A percentile compares a stretch with the other conserved stretches of the same genome.
Conservation (phyloP, 1,140 invertebrate genomes). For the Zaprionus lachaisei region DNA sequence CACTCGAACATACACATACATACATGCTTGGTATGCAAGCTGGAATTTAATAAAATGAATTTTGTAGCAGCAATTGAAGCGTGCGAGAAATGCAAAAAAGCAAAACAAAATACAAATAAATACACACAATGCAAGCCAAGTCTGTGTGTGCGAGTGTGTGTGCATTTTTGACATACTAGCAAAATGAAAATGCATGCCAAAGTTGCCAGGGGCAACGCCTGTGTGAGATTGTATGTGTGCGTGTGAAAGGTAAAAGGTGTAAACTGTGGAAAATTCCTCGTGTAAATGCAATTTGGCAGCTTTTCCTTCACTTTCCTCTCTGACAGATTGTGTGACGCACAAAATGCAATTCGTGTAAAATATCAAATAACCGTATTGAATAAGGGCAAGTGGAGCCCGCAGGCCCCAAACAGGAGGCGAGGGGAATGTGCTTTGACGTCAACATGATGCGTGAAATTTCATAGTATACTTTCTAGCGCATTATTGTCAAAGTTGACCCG, state of each 20-base stretch:
- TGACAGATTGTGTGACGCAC: constrained; percentile 42
- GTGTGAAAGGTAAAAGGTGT: constrained; percentile 38
- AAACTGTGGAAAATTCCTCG: constrained; percentile 59
- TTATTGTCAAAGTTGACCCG: constrained; percentile 20
- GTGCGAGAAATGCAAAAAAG: constrained; percentile 15
- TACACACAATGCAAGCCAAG: constrained; percentile 9
- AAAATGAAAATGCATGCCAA: constrained; percentile 27
- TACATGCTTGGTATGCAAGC: background rate
- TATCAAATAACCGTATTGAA: constrained; percentile 50
- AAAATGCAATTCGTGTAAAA: constrained; percentile 45
- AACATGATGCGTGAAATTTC: constrained; percentile 21
- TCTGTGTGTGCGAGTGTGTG: background rate
- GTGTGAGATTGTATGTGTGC: background rate
- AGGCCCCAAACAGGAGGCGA: background rate
- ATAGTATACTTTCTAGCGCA: constrained; percentile 45
- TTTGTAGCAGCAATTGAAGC: constrained; percentile 20
- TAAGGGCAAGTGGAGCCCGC: constrained; percentile 18
- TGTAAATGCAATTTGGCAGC: constrained; percentile 72
- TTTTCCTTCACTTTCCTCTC: constrained; percentile 10
- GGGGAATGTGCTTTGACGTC: constrained; percentile 30
- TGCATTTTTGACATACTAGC: constrained; percentile 22
- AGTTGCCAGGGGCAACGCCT: constrained; percentile 21
- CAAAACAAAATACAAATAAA: constrained; percentile 32
- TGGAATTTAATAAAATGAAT: constrained; percentile 28
- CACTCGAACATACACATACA: background rate